Evolutionary conservation across 2,888 invertebrate species (phyloP).

Genomic region (Troides oblongomaculatus): DNA sequence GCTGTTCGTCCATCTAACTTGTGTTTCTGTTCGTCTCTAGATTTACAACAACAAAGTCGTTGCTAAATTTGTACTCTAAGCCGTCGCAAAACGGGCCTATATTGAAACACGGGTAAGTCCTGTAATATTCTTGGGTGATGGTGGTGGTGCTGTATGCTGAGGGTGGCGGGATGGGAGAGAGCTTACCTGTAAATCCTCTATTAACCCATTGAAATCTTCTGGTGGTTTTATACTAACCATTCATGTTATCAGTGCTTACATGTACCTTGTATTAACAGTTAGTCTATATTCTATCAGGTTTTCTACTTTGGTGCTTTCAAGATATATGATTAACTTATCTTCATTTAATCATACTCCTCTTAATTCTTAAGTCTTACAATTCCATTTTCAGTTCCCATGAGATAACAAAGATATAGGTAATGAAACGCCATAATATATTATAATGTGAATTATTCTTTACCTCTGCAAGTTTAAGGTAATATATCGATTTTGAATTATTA

Average conservation of each 20-base stretch:
- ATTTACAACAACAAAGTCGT: conserved; percentile 85
- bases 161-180: neutral
- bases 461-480: too few species aligned
- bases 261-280: too few species aligned
- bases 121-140: conserved; percentile 28
- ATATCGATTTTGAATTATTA: too few species aligned
- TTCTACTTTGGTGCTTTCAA: neutral
- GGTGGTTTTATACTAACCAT: conserved; percentile 30
- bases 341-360: too few species aligned
- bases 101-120: conserved; percentile 85
- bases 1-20: too few species aligned
- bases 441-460: too few species aligned
- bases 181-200: neutral
- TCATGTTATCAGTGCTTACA: neutral
- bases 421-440: too few species aligned
- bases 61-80: conserved; percentile 85
- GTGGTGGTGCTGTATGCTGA: conserved; percentile 33
- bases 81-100: conserved; percentile 81
- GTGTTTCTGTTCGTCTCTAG: conserved; percentile 49
- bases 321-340: too few species aligned
- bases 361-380: too few species aligned
- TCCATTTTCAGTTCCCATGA: too few species aligned
- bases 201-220: neutral
- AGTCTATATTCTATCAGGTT: too few species aligned
- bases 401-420: too few species aligned